Conservation (phyloP, 1,140 invertebrate genomes). For the Musca vetustissima region DNA sequence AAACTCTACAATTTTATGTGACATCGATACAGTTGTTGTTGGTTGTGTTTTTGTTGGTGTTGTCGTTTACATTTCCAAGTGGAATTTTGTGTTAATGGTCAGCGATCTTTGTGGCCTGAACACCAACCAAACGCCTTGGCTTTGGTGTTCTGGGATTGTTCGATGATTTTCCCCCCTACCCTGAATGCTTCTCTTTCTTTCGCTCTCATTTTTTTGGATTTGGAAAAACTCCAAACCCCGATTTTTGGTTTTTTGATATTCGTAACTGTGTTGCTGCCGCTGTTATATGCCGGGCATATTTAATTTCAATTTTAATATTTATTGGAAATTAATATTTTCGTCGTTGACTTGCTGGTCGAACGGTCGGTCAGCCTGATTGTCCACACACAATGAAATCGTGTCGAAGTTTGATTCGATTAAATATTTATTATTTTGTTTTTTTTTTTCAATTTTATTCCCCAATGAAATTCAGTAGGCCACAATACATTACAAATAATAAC, state of each 20-base stretch:
- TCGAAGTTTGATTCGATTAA: slow-evolving; percentile 34
- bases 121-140: no score
- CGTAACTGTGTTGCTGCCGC: neutral
- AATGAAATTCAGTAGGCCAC: no score
- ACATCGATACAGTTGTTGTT: slow-evolving; percentile 6
- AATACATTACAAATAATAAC: no score
- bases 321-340: slow-evolving; percentile 7
- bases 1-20: slow-evolving; percentile 23
- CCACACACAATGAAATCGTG: no score
- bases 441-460: no score
- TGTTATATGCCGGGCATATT: slow-evolving; percentile 8
- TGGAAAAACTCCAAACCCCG: no score
- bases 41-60: neutral
- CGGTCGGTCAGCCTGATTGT: no score
- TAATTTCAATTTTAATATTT: slow-evolving; percentile 21
- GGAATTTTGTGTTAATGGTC: no score
- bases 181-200: neutral
- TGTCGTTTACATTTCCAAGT: neutral
- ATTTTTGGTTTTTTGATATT: neutral
- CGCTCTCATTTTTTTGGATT: no score
- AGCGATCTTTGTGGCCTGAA: no score
- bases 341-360: no score
- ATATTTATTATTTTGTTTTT: no score
- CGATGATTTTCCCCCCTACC: neutral
- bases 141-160: neutral